Evolutionary conservation across 1,140 invertebrate genomes (phyloP).

Genomic region (Drosophila arizonae): DNA sequence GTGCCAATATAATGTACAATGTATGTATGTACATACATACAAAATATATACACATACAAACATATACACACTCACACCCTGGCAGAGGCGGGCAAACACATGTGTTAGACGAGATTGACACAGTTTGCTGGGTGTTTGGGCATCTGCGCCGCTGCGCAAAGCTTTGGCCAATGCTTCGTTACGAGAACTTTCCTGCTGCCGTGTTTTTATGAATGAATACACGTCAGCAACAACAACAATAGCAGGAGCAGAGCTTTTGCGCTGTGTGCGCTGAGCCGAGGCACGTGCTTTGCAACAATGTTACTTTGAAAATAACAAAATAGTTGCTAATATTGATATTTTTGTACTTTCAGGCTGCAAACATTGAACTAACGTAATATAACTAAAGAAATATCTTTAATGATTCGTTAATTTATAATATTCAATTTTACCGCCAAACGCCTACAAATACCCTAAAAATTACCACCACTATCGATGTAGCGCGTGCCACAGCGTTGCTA

Average conservation of each 20-base stretch:
- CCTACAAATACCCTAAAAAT: slow-evolving; percentile 36
- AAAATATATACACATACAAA: slow-evolving; percentile 3
- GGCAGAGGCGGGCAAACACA: slow-evolving; percentile 3
- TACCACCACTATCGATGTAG: slow-evolving; percentile 13
- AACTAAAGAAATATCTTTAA: neutral
- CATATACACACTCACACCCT: slow-evolving; percentile 13
- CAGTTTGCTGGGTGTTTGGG: slow-evolving; percentile 49
- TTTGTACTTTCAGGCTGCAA: neutral
- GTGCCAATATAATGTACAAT: slow-evolving; percentile 48
- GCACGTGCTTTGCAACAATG: neutral
- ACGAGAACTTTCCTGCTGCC: slow-evolving; percentile 33
- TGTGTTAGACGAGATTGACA: slow-evolving; percentile 56
- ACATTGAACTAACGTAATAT: no score
- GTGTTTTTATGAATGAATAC: slow-evolving; percentile 74
- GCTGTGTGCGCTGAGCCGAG: neutral
- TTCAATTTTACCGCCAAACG: neutral
- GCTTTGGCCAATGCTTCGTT: slow-evolving; percentile 45
- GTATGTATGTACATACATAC: slow-evolving; percentile 22
- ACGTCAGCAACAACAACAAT: slow-evolving; percentile 27
- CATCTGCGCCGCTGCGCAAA: slow-evolving; percentile 59
- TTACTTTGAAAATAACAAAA: neutral
- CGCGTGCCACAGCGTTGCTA: no score
- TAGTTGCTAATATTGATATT: neutral
- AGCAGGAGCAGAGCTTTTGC: slow-evolving; percentile 35
- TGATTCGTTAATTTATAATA: neutral